Evolutionary conservation across 2,113 vertebrate genomes (phyloP).

Genomic region (Illadopsis cleaveri): DNA sequence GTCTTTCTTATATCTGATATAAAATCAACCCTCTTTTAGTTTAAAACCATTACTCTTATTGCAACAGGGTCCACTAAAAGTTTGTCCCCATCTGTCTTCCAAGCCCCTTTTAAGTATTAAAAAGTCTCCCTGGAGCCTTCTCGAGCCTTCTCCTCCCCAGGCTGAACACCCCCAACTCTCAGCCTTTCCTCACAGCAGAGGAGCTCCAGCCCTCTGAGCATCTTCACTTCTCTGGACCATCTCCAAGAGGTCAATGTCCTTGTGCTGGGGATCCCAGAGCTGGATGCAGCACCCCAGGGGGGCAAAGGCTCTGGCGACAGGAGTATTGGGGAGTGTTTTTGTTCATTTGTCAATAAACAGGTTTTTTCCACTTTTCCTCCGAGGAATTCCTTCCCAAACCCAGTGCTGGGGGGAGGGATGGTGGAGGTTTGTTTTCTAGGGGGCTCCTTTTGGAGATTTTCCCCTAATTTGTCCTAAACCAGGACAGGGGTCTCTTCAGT

Average conservation of each 20-base stretch:
- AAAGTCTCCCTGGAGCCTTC: neutral
- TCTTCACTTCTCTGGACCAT: neutral
- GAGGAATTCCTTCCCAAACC: too few relatives aligned
- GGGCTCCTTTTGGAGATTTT: too few relatives aligned
- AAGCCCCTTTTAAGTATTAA: neutral
- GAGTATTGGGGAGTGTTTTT: too few relatives aligned
- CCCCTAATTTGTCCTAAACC: too few relatives aligned
- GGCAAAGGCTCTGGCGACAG: neutral
- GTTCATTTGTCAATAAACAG: too few relatives aligned
- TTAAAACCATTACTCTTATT: neutral
- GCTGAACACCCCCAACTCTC: neutral
- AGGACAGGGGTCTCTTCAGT: neutral
- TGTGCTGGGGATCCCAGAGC: neutral
- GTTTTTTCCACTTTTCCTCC: too few relatives aligned
- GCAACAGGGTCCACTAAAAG: neutral
- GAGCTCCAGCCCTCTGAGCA: neutral
- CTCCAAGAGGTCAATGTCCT: neutral
- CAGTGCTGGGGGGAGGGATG: too few relatives aligned
- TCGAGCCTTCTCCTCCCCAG: neutral
- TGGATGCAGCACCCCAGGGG: neutral
- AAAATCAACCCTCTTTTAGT: neutral
- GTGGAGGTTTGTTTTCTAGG: too few relatives aligned
- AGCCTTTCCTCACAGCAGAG: neutral
- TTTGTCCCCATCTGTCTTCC: neutral
- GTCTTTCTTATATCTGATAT: neutral